A percentile compares a stretch with the other conserved stretches of the same genome.
These are phyloP conservation scores for Anaspis maculata DNA, from an alignment of 2,888 invertebrate genomes.

Conservation along the genomic window DNA sequence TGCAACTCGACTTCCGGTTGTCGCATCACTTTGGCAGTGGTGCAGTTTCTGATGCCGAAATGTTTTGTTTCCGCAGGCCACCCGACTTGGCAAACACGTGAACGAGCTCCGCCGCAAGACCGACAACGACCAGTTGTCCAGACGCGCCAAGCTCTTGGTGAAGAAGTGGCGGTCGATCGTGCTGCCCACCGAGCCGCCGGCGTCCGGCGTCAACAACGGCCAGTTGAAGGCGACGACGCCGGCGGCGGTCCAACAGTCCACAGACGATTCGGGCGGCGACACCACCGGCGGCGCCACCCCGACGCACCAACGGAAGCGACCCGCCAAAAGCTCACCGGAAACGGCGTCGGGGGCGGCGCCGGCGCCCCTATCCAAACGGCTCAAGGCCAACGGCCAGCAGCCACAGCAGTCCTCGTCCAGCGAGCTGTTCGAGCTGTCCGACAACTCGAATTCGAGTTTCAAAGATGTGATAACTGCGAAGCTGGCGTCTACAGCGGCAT, in stretches of 20 bases:
- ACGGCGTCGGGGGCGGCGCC: conserved; percentile 21
- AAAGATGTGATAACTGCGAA: conserved; percentile 33
- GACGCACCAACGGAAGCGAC: conserved; percentile 24
- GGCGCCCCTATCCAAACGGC: conserved; percentile 32
- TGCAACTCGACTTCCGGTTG: no score
- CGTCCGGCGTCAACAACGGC: conserved; percentile 39
- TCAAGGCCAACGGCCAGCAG: conserved; percentile 45
- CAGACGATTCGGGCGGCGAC: no score
- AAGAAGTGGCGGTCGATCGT: conserved; percentile 89
- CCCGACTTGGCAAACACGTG: conserved; percentile 87
- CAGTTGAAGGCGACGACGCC: conserved; percentile 31
- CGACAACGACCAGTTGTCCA: conserved; percentile 73
- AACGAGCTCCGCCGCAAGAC: conserved; percentile 87
- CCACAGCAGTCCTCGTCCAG: no score
- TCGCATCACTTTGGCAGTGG: no score
- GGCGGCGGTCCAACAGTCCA: conserved; percentile 18
- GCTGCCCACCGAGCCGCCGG: conserved; percentile 48
- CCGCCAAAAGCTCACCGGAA: conserved; percentile 19
- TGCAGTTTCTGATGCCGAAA: no score
- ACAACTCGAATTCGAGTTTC: conserved; percentile 42
- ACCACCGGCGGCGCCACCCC: no score
- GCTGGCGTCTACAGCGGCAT: conserved; percentile 6
- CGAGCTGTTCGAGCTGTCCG: conserved; percentile 36
- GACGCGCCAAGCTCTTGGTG: conserved; percentile 84
- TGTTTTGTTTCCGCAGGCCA: conserved; percentile 69